Evolutionary conservation across 92 coral and sea anemone species (phyloP).

Genomic region (Nematostella vectensis): DNA sequence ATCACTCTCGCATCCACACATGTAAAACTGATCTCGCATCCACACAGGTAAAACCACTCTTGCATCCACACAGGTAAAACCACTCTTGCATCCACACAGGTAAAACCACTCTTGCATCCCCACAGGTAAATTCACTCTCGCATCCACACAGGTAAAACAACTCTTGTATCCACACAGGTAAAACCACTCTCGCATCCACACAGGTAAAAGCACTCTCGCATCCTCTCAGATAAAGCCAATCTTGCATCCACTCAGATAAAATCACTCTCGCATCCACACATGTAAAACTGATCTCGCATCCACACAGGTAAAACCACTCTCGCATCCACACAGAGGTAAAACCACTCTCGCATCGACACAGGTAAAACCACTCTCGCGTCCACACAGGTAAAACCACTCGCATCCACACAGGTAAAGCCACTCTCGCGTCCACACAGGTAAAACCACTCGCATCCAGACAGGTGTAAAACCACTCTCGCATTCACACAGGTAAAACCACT

Average conservation of each 20-base stretch:
- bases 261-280: conserved; percentile 36
- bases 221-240: not conserved
- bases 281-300: conserved; percentile 22
- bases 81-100: conserved; percentile 98
- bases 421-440: too few species aligned
- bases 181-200: conserved; percentile 1
- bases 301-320: not conserved
- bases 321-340: not conserved
- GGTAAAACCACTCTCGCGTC: too few species aligned
- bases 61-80: conserved; percentile 27
- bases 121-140: not conserved
- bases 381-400: too few species aligned
- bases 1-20: not conserved
- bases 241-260: not conserved
- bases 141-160: not conserved
- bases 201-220: conserved; percentile 13
- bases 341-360: not conserved
- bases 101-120: conserved; percentile 9
- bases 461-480: not conserved
- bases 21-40: not conserved
- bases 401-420: too few species aligned
- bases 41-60: conserved; percentile 3
- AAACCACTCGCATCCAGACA: conserved; percentile 3
- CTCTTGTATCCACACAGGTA: not conserved
- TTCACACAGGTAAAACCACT: not conserved